Percentiles rank a stretch among this genome's conserved stretches.
Conservation (phyloP, 2,797 vertebrate species). For the Monodelphis domestica region DNA sequence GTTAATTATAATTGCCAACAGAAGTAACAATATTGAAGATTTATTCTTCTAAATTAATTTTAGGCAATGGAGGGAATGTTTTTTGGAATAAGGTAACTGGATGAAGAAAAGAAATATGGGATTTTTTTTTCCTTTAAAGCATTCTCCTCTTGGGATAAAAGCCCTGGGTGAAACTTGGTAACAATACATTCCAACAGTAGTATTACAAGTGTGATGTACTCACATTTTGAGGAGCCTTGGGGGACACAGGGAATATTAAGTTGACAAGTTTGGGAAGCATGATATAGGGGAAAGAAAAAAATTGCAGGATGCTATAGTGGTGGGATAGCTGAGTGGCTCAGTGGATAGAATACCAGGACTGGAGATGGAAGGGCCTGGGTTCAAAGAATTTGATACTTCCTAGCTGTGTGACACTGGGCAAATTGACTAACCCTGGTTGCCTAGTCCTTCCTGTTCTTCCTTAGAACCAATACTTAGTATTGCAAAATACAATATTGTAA, state of each 20-base stretch:
- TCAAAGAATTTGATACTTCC: too few species aligned
- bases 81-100: background rate
- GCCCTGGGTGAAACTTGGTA: slow-evolving; percentile 1
- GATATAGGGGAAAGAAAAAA: background rate
- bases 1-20: background rate
- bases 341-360: too few species aligned
- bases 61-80: background rate
- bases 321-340: too few species aligned
- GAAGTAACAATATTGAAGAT: background rate
- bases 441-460: too few species aligned
- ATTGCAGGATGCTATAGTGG: background rate
- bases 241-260: slow-evolving; percentile 26
- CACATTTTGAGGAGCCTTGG: slow-evolving; percentile 27
- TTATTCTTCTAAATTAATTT: slow-evolving; percentile 32
- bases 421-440: too few species aligned
- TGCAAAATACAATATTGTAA: too few species aligned
- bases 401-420: too few species aligned
- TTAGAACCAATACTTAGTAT: too few species aligned
- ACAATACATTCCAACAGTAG: slow-evolving; percentile 10
- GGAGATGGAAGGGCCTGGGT: too few species aligned
- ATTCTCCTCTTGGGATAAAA: slow-evolving; percentile 37
- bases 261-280: slow-evolving; percentile 13
- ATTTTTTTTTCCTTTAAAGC: slow-evolving; percentile 34
- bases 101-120: background rate
- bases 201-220: slow-evolving; percentile 9